Evolutionary conservation across 2,797 vertebrate genomes (phyloP).

Genomic region (Cryptoblepharus egeriae): DNA sequence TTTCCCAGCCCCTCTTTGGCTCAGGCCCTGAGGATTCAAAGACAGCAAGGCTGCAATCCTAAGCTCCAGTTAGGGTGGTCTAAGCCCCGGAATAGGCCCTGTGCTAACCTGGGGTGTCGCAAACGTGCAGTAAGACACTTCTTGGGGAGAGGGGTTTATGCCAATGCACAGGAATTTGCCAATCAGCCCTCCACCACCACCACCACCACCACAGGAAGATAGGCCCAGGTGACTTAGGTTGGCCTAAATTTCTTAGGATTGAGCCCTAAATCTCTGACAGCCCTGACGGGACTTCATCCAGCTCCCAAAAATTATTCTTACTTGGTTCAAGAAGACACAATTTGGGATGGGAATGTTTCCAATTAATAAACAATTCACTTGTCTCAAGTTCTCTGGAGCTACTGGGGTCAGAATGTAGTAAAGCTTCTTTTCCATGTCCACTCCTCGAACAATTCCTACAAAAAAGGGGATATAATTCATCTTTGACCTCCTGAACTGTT

Average conservation of each 20-base stretch:
- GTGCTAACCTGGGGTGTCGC: too few relatives aligned
- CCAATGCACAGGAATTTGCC: too few relatives aligned
- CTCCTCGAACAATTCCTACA: constrained; percentile 89
- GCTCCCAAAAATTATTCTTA: constrained; percentile 41
- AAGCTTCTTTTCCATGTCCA: constrained; percentile 87
- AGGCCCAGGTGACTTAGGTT: too few relatives aligned
- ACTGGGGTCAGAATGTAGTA: constrained; percentile 90
- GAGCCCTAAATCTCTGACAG: background rate
- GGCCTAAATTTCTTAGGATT: too few relatives aligned
- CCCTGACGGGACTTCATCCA: background rate
- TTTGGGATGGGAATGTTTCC: constrained; percentile 86
- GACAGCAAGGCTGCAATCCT: background rate
- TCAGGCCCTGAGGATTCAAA: background rate
- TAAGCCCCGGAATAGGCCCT: too few relatives aligned
- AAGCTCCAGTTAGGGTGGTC: too few relatives aligned
- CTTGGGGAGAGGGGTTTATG: too few relatives aligned
- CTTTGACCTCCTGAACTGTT: accelerated
- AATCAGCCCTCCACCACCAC: too few relatives aligned
- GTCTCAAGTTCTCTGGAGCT: constrained; percentile 80
- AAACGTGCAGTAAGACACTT: too few relatives aligned
- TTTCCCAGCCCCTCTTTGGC: background rate
- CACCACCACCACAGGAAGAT: too few relatives aligned
- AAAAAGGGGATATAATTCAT: background rate
- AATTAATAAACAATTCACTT: constrained; percentile 92
- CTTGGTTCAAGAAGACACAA: constrained; percentile 87